These are phyloP conservation scores for Heliconius cydno DNA, from an alignment of 2,888 invertebrate genomes.

Conservation along the genomic window DNA sequence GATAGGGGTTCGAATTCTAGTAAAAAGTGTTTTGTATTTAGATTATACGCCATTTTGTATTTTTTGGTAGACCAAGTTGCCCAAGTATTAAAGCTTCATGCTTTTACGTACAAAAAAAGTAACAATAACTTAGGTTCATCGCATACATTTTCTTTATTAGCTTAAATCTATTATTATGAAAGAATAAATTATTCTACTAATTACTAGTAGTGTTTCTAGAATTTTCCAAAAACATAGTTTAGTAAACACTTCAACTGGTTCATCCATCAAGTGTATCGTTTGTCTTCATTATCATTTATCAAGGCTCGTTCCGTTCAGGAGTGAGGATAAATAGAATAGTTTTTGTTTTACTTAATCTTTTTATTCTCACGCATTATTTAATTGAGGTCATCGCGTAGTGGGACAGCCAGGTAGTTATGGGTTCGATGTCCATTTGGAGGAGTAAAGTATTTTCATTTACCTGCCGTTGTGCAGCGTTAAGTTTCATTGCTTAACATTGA, in stretches of 20 bases:
- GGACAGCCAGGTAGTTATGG: too few species aligned
- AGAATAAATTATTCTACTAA: not conserved
- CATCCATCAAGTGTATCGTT: conserved; percentile 14
- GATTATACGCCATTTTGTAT: not conserved
- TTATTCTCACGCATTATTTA: not conserved
- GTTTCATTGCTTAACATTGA: too few species aligned
- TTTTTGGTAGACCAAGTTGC: not conserved
- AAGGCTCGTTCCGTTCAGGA: not conserved
- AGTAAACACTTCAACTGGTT: not conserved
- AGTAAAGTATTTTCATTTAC: too few species aligned
- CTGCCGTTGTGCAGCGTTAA: too few species aligned
- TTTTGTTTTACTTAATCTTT: not conserved
- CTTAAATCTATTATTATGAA: not conserved
- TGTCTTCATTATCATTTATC: conserved; percentile 27
- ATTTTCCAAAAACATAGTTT: not conserved
- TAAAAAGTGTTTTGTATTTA: not conserved
- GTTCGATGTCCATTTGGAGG: too few species aligned
- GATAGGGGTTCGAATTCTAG: not conserved
- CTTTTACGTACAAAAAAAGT: not conserved
- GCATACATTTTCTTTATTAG: not conserved
- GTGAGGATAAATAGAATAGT: not conserved
- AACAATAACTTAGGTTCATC: not conserved
- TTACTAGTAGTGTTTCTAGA: not conserved
- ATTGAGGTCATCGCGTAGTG: too few species aligned
- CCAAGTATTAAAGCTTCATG: too few species aligned